Conservation (phyloP, 1,140 invertebrate genomes). For the Maconellicoccus hirsutus region DNA sequence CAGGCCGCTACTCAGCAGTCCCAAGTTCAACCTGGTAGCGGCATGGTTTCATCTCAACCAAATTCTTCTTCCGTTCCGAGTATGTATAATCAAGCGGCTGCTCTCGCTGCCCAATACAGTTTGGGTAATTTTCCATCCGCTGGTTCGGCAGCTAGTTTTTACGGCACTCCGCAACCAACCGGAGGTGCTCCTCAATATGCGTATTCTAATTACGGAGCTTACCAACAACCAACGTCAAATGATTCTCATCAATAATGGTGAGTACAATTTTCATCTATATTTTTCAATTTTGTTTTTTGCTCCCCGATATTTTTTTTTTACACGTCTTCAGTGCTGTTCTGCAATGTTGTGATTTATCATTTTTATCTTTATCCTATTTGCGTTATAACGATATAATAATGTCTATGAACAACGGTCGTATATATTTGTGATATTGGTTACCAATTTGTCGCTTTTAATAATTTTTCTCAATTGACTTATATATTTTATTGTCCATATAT, state of each 20-base stretch:
- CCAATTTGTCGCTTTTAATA: not conserved
- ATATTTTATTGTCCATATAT: not conserved
- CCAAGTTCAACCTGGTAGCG: not conserved
- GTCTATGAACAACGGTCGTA: not conserved
- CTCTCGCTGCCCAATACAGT: not conserved
- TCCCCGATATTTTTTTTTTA: not conserved
- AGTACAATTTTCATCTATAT: not conserved
- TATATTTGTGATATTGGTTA: not conserved
- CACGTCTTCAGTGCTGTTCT: not conserved
- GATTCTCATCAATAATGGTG: slow-evolving; percentile 18
- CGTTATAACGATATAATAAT: not conserved
- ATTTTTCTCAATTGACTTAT: not conserved
- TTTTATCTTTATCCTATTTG: not conserved
- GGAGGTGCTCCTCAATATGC: slow-evolving; percentile 12
- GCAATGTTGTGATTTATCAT: slow-evolving; percentile 9
- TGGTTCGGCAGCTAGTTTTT: not conserved
- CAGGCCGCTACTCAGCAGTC: not conserved
- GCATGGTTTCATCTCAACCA: slow-evolving; percentile 4
- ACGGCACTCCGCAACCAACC: not conserved
- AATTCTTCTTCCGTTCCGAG: slow-evolving; percentile 11
- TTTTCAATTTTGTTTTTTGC: not conserved
- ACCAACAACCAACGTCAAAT: not conserved
- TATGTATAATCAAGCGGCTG: slow-evolving; percentile 1
- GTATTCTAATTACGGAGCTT: slow-evolving; percentile 14
- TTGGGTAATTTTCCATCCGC: not conserved